phyloP scores from a whole-genome alignment of 2,797 vertebrate species.

The Borostomias antarcticus region DNA sequence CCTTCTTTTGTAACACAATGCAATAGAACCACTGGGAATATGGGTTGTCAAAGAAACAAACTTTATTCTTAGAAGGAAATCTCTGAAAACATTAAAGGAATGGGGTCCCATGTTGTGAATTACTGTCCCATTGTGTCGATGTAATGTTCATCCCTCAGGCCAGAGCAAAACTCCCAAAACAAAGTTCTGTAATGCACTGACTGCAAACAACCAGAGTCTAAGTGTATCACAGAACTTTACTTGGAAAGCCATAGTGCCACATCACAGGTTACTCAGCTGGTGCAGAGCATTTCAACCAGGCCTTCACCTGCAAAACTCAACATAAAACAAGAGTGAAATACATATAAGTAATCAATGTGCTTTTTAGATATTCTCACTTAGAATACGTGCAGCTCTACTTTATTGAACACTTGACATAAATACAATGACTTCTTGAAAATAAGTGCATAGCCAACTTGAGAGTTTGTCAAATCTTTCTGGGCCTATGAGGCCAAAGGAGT shows the following conservation, averaged over 20 bases:
- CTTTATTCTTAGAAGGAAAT: conserved; percentile 59
- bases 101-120: conserved; percentile 16
- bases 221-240: conserved; percentile 90
- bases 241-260: conserved; percentile 81
- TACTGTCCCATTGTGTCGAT: conserved; percentile 48
- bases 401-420: too few species aligned
- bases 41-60: conserved; percentile 27
- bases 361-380: background rate
- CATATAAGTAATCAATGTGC: conserved; percentile 29
- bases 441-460: background rate
- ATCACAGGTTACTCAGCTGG: conserved; percentile 70
- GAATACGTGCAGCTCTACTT: background rate
- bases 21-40: conserved; percentile 24
- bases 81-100: background rate
- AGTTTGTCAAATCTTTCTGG: background rate
- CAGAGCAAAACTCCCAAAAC: conserved; percentile 82
- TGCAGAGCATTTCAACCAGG: conserved; percentile 58
- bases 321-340: conserved; percentile 48
- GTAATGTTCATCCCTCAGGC: conserved; percentile 56
- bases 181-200: conserved; percentile 92
- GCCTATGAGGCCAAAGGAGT: conserved; percentile 13
- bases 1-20: too few species aligned
- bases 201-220: conserved; percentile 81
- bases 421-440: background rate
- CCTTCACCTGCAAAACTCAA: conserved; percentile 60